These are phyloP conservation scores for Microtus pennsylvanicus DNA, from an alignment of 2,113 vertebrate species.

Conservation along the genomic window DNA sequence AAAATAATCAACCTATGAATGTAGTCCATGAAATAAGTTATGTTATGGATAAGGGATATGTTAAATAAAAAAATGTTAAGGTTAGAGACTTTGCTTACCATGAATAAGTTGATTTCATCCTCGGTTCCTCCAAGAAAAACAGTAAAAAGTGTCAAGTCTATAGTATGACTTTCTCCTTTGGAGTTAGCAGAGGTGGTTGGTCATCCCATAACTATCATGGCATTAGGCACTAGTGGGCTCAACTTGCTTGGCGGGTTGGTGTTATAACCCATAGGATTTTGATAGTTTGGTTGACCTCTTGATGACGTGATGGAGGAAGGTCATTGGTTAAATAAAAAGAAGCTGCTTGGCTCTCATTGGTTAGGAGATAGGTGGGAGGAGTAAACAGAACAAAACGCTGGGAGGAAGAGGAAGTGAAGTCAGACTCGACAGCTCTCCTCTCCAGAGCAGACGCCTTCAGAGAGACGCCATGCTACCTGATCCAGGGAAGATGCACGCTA, in stretches of 20 bases:
- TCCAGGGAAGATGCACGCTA: no score
- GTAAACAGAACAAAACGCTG: no score
- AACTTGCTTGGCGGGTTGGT: background rate
- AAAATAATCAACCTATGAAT: background rate
- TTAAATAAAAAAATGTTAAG: background rate
- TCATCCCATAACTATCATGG: no score
- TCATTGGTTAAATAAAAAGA: no score
- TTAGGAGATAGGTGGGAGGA: no score
- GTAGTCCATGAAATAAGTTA: background rate
- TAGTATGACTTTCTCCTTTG: background rate
- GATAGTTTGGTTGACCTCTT: background rate
- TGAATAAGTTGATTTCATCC: background rate
- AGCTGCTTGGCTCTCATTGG: no score
- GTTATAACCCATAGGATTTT: no score
- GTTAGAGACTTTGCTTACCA: background rate
- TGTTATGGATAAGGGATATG: background rate
- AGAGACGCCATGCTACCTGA: no score
- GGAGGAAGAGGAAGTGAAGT: no score
- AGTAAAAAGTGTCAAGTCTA: background rate
- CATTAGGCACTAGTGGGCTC: background rate
- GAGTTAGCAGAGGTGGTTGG: background rate
- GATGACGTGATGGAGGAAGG: no score
- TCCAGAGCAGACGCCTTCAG: no score
- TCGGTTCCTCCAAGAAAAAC: background rate
- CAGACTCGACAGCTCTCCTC: no score